These are phyloP conservation scores for Pan troglodytes DNA, from an alignment of 2,113 vertebrate genomes.

Conservation along the genomic window DNA sequence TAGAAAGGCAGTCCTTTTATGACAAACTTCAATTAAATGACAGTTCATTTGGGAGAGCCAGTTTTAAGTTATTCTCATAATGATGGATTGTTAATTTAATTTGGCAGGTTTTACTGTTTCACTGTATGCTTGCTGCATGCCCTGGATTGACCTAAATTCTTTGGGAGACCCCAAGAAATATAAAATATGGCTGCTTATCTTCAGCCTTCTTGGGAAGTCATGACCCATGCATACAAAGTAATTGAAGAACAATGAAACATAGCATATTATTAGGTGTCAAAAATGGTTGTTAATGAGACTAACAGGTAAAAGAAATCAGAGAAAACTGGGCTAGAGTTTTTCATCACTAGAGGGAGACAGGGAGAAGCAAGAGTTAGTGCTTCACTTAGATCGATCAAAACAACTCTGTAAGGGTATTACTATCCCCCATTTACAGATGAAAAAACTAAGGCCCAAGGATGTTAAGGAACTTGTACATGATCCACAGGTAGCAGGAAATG, in stretches of 20 bases:
- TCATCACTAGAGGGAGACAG: conserved; percentile 40
- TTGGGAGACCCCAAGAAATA: conserved; percentile 42
- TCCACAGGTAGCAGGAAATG: not conserved
- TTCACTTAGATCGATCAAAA: not conserved
- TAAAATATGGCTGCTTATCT: conserved; percentile 51
- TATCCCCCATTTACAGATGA: not conserved
- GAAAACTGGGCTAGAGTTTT: not conserved
- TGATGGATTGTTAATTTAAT: conserved; percentile 70
- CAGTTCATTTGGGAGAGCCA: conserved; percentile 53
- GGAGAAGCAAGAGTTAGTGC: not conserved
- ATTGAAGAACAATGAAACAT: conserved; percentile 46
- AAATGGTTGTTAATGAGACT: not conserved
- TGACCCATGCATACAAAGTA: conserved; percentile 25
- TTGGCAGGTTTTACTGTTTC: conserved; percentile 72
- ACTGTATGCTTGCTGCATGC: conserved; percentile 45
- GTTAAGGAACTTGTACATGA: not conserved
- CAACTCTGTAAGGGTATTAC: not conserved
- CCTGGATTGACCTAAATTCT: conserved; percentile 56
- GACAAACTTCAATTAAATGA: conserved; percentile 69
- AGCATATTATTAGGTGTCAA: not conserved
- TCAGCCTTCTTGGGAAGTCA: conserved; percentile 26
- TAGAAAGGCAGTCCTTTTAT: conserved; percentile 63
- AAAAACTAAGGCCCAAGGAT: not conserved
- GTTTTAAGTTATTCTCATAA: conserved; percentile 65
- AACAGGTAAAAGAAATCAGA: conserved; percentile 4